Evolutionary conservation across 2,888 invertebrate genomes (phyloP).

Genomic region (Ceramica pisi): DNA sequence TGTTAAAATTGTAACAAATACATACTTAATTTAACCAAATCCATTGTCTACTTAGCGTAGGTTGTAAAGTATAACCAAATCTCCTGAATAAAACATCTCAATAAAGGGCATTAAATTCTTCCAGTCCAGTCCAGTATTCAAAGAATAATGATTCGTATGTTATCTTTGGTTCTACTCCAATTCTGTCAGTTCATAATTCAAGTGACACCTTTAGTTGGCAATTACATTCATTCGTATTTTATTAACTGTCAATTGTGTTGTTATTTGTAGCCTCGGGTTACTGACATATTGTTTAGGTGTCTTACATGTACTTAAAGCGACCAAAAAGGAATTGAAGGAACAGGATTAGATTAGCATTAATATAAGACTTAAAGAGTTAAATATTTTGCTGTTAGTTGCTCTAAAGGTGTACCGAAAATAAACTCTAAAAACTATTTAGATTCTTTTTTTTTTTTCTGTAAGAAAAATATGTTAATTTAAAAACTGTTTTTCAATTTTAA

Average conservation of each 20-base stretch:
- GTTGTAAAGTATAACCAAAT: slow-evolving; percentile 40
- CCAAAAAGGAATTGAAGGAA: not conserved
- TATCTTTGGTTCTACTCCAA: slow-evolving; percentile 29
- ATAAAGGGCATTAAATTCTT: slow-evolving; percentile 25
- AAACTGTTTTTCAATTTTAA: no score
- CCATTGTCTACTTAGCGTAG: slow-evolving; percentile 43
- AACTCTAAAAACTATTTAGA: no score
- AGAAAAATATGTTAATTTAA: no score
- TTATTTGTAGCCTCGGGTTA: not conserved
- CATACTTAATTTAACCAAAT: slow-evolving; percentile 45
- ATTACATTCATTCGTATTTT: slow-evolving; percentile 16
- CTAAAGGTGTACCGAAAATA: no score
- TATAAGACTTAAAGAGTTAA: not conserved
- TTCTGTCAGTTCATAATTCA: slow-evolving; percentile 50
- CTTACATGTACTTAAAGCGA: not conserved
- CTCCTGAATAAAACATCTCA: slow-evolving; percentile 52
- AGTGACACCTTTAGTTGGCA: not conserved
- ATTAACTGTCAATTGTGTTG: slow-evolving; percentile 20
- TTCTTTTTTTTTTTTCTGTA: no score
- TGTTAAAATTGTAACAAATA: slow-evolving; percentile 54
- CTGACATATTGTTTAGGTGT: not conserved
- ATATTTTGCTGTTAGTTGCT: not conserved
- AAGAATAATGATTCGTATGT: slow-evolving; percentile 30
- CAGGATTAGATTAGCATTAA: not conserved
- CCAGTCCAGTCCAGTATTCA: slow-evolving; percentile 19